A percentile compares a stretch with the other conserved stretches of the same genome.
Conservation (phyloP, 2,888 invertebrate genomes). For the Coremacera marginata region DNA sequence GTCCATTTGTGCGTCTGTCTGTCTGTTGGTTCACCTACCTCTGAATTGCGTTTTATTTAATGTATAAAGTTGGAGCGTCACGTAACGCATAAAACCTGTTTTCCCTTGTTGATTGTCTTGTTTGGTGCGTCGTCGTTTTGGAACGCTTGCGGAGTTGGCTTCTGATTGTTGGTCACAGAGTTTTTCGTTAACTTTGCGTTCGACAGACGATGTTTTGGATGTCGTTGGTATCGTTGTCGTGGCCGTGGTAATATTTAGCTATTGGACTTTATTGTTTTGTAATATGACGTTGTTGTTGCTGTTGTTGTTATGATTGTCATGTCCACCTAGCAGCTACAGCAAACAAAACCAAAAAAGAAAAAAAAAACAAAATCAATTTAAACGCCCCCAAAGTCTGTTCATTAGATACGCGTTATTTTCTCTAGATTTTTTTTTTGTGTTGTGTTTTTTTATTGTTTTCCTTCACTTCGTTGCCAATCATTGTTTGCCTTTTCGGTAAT, state of each 20-base stretch:
- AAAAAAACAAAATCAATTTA: slow-evolving; percentile 29
- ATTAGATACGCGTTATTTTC: slow-evolving; percentile 31
- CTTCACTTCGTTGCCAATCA: background rate
- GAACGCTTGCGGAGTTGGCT: slow-evolving; percentile 8
- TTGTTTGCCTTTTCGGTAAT: slow-evolving; percentile 3
- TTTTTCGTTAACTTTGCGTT: background rate
- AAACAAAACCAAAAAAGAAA: background rate
- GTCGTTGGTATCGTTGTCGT: slow-evolving; percentile 8
- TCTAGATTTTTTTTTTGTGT: background rate
- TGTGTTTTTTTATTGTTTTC: background rate
- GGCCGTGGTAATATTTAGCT: slow-evolving; percentile 14
- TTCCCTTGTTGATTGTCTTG: slow-evolving; percentile 38
- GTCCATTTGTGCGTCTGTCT: background rate
- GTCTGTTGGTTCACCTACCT: background rate
- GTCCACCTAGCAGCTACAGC: background rate
- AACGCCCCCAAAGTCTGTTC: slow-evolving; percentile 36
- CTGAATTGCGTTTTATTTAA: slow-evolving; percentile 1
- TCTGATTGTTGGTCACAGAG: background rate
- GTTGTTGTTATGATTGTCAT: slow-evolving; percentile 8
- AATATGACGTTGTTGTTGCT: slow-evolving; percentile 6
- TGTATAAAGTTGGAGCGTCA: slow-evolving; percentile 36
- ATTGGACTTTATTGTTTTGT: slow-evolving; percentile 11
- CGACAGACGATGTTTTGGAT: background rate
- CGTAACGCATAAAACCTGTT: slow-evolving; percentile 46
- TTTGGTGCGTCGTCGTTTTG: slow-evolving; percentile 5